Conservation (phyloP, 2,888 invertebrate genomes). For the Heterodera filipjevi region DNA sequence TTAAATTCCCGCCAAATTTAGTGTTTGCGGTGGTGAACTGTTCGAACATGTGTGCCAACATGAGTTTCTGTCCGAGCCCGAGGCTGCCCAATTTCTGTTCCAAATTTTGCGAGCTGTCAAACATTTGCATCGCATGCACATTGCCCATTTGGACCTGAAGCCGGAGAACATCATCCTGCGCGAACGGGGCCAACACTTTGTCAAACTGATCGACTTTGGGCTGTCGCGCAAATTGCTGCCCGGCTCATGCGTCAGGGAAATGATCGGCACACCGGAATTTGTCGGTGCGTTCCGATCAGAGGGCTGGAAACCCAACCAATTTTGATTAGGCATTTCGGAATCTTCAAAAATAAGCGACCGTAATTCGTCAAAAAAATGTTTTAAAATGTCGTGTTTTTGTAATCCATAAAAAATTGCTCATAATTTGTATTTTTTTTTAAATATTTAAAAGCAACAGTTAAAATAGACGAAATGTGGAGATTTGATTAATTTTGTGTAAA, state of each 20-base stretch:
- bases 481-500: slow-evolving; percentile 8
- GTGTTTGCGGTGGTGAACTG: slow-evolving; percentile 74
- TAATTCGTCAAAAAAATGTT: too few species aligned
- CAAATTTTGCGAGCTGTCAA: slow-evolving; percentile 74
- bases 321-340: too few species aligned
- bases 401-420: too few species aligned
- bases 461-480: too few species aligned
- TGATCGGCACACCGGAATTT: slow-evolving; percentile 72
- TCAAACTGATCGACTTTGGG: slow-evolving; percentile 75
- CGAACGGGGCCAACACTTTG: slow-evolving; percentile 67
- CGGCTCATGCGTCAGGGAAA: slow-evolving; percentile 69
- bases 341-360: too few species aligned
- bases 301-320: not conserved
- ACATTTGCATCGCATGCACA: slow-evolving; percentile 73
- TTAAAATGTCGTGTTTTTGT: too few species aligned
- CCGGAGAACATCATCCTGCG: slow-evolving; percentile 74
- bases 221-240: slow-evolving; percentile 68
- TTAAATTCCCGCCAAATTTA: slow-evolving; percentile 57
- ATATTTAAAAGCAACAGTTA: too few species aligned
- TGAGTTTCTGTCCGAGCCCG: slow-evolving; percentile 71
- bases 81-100: slow-evolving; percentile 72
- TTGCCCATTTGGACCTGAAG: slow-evolving; percentile 76
- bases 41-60: slow-evolving; percentile 72
- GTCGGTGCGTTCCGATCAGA: slow-evolving; percentile 66
- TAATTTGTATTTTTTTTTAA: too few species aligned